Evolutionary conservation across 2,113 vertebrate species (phyloP).

Genomic region (Emberiza fucata): DNA sequence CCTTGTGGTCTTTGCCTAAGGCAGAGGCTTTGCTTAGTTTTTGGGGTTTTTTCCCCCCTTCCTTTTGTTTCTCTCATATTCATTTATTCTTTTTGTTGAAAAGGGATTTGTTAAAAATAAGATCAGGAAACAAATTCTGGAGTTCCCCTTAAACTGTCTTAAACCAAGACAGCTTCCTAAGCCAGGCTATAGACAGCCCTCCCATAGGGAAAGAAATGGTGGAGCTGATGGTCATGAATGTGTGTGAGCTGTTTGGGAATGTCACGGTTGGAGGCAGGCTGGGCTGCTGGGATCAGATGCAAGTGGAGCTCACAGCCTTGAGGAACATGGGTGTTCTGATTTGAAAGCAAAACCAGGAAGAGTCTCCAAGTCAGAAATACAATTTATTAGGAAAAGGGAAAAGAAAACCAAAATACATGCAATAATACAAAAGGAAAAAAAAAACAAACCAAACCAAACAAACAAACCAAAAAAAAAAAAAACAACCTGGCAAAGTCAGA

Average conservation of each 20-base stretch:
- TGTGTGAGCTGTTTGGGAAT: fast-evolving
- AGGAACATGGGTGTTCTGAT: no score
- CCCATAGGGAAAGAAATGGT: background rate
- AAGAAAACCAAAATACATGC: no score
- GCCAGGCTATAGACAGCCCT: background rate
- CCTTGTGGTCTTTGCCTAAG: background rate
- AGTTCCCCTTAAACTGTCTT: background rate
- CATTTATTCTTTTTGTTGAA: background rate
- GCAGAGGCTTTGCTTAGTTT: background rate
- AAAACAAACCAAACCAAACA: no score
- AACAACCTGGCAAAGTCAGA: no score
- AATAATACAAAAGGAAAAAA: no score
- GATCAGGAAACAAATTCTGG: no score
- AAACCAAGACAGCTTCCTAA: background rate
- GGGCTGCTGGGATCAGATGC: fast-evolving
- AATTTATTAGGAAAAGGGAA: no score
- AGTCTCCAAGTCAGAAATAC: no score
- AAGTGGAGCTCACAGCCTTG: background rate
- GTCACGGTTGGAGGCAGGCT: fast-evolving
- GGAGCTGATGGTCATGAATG: background rate
- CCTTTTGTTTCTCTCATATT: background rate
- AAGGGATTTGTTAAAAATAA: background rate
- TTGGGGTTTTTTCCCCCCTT: fast-evolving
- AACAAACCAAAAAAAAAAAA: no score
- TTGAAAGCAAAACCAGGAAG: no score